These are phyloP conservation scores for Gila robusta DNA, from an alignment of 2,797 vertebrate genomes.

Conservation along the genomic window DNA sequence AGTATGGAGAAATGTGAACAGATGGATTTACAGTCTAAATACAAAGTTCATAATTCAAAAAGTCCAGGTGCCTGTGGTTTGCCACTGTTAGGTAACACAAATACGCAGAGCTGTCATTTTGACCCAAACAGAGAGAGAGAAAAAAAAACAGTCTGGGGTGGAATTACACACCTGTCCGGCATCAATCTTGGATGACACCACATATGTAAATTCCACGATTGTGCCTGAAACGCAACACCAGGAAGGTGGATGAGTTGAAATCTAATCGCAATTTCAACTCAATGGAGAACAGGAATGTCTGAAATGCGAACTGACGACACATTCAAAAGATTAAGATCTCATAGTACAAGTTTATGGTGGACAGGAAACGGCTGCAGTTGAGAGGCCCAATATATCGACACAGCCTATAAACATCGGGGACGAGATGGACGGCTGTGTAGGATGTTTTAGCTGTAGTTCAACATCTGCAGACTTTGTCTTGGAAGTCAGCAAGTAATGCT, in stretches of 20 bases:
- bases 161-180: constrained; percentile 20
- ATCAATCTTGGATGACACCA: constrained; percentile 36
- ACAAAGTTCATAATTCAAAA: constrained; percentile 47
- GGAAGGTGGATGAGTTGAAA: constrained; percentile 18
- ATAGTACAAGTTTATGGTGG: neutral
- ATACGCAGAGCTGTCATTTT: constrained; percentile 3
- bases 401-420: neutral
- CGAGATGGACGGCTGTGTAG: neutral
- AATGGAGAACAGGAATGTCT: constrained; percentile 29
- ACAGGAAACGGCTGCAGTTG: constrained; percentile 21
- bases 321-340: constrained; percentile 21
- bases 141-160: neutral
- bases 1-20: constrained; percentile 8
- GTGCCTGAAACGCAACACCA: constrained; percentile 18
- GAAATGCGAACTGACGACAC: constrained; percentile 1
- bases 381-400: neutral
- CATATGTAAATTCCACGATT: constrained; percentile 33
- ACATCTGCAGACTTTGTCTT: neutral
- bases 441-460: neutral
- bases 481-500: neutral
- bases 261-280: constrained; percentile 36
- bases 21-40: constrained; percentile 33
- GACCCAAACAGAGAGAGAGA: neutral
- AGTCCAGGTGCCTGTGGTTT: constrained; percentile 8
- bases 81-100: neutral